A percentile compares a stretch with the other conserved stretches of the same genome.
Conservation (phyloP, 1,140 invertebrate genomes). For the Polyergus mexicanus region DNA sequence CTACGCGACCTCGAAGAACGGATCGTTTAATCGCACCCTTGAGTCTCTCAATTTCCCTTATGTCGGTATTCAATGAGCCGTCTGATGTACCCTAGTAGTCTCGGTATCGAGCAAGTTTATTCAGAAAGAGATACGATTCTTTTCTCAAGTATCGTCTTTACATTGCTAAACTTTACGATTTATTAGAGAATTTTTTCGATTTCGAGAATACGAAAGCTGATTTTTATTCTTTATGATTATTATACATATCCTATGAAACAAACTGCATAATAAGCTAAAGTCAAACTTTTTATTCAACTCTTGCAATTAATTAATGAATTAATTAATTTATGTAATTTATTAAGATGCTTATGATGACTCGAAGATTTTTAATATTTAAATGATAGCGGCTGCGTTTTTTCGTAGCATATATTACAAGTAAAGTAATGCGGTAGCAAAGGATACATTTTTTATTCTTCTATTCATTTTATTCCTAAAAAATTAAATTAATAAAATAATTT, state of each 20-base stretch:
- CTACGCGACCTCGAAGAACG: constrained; percentile 25
- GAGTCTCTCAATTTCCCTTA: constrained; percentile 32
- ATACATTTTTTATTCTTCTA: no score
- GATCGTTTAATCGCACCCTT: constrained; percentile 44
- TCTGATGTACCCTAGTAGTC: neutral
- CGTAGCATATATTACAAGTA: neutral
- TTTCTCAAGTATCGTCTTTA: neutral
- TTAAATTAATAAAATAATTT: constrained; percentile 12
- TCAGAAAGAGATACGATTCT: neutral
- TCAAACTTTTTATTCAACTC: neutral
- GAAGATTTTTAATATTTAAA: constrained; percentile 10
- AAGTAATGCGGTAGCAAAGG: neutral
- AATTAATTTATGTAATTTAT: neutral
- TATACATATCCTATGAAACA: neutral
- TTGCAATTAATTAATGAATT: neutral
- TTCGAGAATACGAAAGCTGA: no score
- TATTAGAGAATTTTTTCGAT: no score
- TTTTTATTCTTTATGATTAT: no score
- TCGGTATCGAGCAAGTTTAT: constrained; percentile 6
- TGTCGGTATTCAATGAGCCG: neutral
- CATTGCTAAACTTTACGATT: neutral
- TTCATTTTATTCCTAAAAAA: neutral
- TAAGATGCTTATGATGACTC: neutral
- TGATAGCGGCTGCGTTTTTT: neutral
- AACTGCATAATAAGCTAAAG: neutral